These are phyloP conservation scores for Lepus oiostolus DNA, from an alignment of 2,797 vertebrate genomes.

Conservation along the genomic window DNA sequence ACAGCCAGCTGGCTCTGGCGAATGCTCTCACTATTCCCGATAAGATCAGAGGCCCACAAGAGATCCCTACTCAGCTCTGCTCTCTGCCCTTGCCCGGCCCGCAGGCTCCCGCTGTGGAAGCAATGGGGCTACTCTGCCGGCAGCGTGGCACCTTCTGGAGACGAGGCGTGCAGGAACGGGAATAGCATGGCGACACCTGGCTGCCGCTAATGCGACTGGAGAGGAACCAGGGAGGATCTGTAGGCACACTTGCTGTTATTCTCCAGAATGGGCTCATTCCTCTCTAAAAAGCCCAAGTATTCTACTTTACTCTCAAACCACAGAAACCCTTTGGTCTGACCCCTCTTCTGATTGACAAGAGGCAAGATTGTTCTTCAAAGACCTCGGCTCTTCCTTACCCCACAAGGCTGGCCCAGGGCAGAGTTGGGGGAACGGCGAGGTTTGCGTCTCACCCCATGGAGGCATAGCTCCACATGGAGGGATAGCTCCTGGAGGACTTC, in stretches of 20 bases:
- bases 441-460: neutral
- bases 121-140: neutral
- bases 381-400: neutral
- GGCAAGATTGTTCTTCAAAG: neutral
- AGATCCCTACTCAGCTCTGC: constrained; percentile 20
- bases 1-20: constrained; percentile 61
- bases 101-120: neutral
- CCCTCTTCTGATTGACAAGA: neutral
- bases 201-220: neutral
- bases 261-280: neutral
- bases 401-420: neutral
- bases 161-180: neutral
- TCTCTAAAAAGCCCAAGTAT: neutral
- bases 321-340: neutral
- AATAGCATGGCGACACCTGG: neutral
- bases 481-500: neutral
- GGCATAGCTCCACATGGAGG: neutral
- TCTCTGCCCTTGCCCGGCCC: neutral
- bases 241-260: neutral
- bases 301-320: constrained; percentile 14
- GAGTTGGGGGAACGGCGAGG: neutral
- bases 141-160: neutral
- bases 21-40: constrained; percentile 36
- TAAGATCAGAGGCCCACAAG: constrained; percentile 56
- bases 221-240: neutral